A percentile compares a stretch with the other conserved stretches of the same genome.
Conservation (phyloP, 2,797 vertebrate species). For the Melanogrammus aeglefinus region DNA sequence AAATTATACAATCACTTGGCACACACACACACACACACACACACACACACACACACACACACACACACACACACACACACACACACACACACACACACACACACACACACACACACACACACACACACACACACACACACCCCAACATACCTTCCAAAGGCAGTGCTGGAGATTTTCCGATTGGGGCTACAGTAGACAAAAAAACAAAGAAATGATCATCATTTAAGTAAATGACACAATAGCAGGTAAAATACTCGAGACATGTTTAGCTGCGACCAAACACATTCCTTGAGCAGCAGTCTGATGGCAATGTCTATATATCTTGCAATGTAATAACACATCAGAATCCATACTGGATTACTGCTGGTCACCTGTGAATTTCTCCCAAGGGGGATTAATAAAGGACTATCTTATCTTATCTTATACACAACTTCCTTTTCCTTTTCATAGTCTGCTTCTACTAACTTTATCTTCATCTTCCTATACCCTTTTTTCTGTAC, state of each 20-base stretch:
- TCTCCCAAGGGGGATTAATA: too few species aligned
- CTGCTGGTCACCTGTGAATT: too few species aligned
- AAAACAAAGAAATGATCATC: slow-evolving; percentile 20
- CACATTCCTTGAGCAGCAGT: not conserved
- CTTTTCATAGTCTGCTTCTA: not conserved
- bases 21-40: slow-evolving; percentile 14
- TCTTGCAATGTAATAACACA: not conserved
- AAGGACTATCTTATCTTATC: too few species aligned
- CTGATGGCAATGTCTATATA: not conserved
- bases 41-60: slow-evolving; percentile 4
- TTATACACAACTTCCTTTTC: not conserved
- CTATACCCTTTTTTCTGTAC: not conserved
- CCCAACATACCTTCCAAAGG: slow-evolving; percentile 87
- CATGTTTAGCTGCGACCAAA: not conserved
- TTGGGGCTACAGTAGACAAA: slow-evolving; percentile 79
- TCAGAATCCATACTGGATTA: not conserved
- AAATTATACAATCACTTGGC: not conserved
- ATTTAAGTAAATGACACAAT: slow-evolving; percentile 10
- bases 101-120: slow-evolving; percentile 8
- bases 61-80: not conserved
- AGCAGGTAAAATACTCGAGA: not conserved
- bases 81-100: slow-evolving; percentile 25
- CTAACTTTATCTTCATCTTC: not conserved
- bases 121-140: too few species aligned
- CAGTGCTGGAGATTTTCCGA: slow-evolving; percentile 94